These are phyloP conservation scores for Nannospalax galili DNA, from an alignment of 2,113 vertebrate genomes.

Conservation along the genomic window DNA sequence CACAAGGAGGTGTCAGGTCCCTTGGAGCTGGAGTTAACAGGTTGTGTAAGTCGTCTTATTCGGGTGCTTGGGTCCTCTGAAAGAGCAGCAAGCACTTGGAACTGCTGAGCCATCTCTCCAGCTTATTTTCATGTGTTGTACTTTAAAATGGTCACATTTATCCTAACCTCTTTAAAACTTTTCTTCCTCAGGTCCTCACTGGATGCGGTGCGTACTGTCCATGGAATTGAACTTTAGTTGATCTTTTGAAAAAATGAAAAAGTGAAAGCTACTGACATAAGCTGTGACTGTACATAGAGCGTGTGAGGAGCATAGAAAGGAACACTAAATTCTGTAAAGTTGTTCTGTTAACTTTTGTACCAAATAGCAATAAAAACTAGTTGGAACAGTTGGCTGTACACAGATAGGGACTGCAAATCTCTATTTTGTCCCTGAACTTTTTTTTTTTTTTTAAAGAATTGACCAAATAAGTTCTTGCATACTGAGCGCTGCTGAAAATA, in stretches of 20 bases:
- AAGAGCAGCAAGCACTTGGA: not conserved
- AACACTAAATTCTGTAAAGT: constrained; percentile 88
- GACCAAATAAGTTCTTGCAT: constrained; percentile 89
- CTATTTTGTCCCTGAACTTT: constrained; percentile 84
- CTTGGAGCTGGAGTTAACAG: not conserved
- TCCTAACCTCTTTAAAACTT: not conserved
- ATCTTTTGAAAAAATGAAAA: constrained; percentile 77
- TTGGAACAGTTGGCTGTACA: constrained; percentile 80
- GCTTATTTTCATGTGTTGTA: not conserved
- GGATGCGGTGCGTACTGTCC: constrained; percentile 66
- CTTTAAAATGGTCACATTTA: too few species aligned
- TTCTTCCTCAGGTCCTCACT: constrained; percentile 71
- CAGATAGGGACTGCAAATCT: constrained; percentile 82
- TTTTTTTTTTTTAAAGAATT: constrained; percentile 80
- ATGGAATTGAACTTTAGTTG: constrained; percentile 66
- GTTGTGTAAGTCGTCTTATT: not conserved
- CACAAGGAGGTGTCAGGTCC: not conserved
- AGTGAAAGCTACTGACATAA: constrained; percentile 88
- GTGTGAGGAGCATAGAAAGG: constrained; percentile 77
- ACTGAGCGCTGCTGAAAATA: constrained; percentile 88
- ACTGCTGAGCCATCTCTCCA: not conserved
- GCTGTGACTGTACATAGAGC: constrained; percentile 84
- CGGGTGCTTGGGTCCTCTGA: not conserved
- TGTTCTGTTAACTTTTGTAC: constrained; percentile 86
- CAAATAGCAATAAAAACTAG: constrained; percentile 86